Base-by-base conservation (phyloP, 2,888 invertebrate genomes). In the Zaprionus lineosus region DNA sequence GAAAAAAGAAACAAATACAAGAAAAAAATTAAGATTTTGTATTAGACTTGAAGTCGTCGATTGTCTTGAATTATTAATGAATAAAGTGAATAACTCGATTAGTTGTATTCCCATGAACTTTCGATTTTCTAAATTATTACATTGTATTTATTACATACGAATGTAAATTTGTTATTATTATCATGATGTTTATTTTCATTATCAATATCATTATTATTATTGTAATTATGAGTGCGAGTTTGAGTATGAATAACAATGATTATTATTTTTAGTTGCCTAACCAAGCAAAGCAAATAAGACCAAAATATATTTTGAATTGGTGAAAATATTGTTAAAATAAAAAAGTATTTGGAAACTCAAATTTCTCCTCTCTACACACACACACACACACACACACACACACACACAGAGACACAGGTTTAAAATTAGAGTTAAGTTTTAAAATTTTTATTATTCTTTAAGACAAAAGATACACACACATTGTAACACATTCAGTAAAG, bases 331-430 rank as follows among this genome's bases (percentile, higher is more conserved):
- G 58, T 61, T 68, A 51, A 61, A 71, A 55, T 44, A 48, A 47
- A 58, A 62, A 84, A 84, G 79, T 76, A 79, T 69, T 79, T 72
- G 68, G 73, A 83, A 76, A 86, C 85, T 76, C 40, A 72, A 76
- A 71, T 83, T 74, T 84, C 68, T 76, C 67, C 65, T 63, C 59
- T 55, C 62, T 66, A 60, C 55, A 66, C 62, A 62, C 60, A 64
- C 57, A 59, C 15, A 66, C 36, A 36, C 11, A 33, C 43, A 59
- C 50, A 71, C 43, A 58, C 56, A 55, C 14, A 50, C 39, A 43
- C 26, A 39, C 36, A 29, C 37, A 33, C 15, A 53, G 7, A 40
- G 6, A 9, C 29, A 36, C 21, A 26, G 29, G 39, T 59, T 61
- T 65, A 53, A 50, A 36, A 43, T n/a, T n/a, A n/a, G n/a, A n/a